Conservation (phyloP, 2,888 invertebrate genomes). For the Lampropteryx suffumata region DNA sequence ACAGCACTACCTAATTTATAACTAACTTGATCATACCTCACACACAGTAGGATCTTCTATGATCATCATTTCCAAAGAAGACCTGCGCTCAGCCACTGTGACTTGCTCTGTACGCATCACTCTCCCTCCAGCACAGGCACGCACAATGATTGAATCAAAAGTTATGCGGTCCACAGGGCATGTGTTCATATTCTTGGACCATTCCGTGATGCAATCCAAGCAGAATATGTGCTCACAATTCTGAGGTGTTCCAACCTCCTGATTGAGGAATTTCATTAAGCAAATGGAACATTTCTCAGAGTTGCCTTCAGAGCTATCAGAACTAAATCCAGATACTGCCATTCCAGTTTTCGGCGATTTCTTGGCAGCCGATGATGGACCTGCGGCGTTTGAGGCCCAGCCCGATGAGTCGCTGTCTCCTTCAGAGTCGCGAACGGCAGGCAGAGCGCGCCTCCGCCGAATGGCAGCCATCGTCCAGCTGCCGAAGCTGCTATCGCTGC, state of each 20-base stretch:
- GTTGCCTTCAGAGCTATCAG: slow-evolving; percentile 86
- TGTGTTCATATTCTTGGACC: slow-evolving; percentile 97
- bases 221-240: slow-evolving; percentile 96
- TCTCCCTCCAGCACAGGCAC: slow-evolving; percentile 85
- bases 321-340: slow-evolving; percentile 65
- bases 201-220: slow-evolving; percentile 93
- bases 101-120: slow-evolving; percentile 86
- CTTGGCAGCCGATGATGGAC: slow-evolving; percentile 3
- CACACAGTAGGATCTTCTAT: slow-evolving; percentile 89
- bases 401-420: slow-evolving; percentile 64
- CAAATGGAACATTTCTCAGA: slow-evolving; percentile 96
- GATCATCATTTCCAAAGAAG: slow-evolving; percentile 69
- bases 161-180: slow-evolving; percentile 95
- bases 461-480: slow-evolving; percentile 57
- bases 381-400: slow-evolving; percentile 38
- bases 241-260: slow-evolving; percentile 93
- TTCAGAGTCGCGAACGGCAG: slow-evolving; percentile 63
- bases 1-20: background rate
- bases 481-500: slow-evolving; percentile 71
- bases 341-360: slow-evolving; percentile 33
- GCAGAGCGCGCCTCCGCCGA: slow-evolving; percentile 61
- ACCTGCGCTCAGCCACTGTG: slow-evolving; percentile 77
- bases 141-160: slow-evolving; percentile 90
- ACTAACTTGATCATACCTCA: slow-evolving; percentile 73
- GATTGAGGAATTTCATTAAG: slow-evolving; percentile 87